Conservation (phyloP, 2,888 invertebrate species). For the Glyphotaelius pellucidus region DNA sequence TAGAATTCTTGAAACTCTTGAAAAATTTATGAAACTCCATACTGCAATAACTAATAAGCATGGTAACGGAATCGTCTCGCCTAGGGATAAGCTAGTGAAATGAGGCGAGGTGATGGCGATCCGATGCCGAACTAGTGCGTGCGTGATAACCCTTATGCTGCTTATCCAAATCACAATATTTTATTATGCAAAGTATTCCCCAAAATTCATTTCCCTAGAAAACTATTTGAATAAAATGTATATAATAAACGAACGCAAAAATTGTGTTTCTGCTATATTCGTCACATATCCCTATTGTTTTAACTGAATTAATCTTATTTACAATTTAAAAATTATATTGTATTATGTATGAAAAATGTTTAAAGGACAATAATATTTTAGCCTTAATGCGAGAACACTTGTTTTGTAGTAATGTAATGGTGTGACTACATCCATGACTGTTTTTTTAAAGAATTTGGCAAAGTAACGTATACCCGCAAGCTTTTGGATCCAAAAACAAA, state of each 20-base stretch:
- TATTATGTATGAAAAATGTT: conserved; percentile 28
- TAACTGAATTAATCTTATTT: neutral
- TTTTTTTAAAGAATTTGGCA: conserved; percentile 10
- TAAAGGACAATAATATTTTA: conserved; percentile 48
- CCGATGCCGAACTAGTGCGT: too few species aligned
- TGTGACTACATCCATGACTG: neutral
- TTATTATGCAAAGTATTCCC: neutral
- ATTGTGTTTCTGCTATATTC: neutral
- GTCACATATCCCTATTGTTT: conserved; percentile 20
- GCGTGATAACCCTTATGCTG: too few species aligned
- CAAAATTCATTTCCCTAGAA: neutral
- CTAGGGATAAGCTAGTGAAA: too few species aligned
- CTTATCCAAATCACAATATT: neutral
- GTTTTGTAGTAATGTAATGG: conserved; percentile 26
- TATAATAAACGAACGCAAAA: conserved; percentile 1
- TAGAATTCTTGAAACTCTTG: too few species aligned
- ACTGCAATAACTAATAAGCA: too few species aligned
- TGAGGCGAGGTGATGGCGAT: too few species aligned
- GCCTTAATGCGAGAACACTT: conserved; percentile 18
- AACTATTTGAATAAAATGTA: neutral
- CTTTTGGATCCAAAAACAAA: neutral
- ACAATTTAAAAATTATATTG: conserved; percentile 10
- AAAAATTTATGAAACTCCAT: too few species aligned
- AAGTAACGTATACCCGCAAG: neutral
- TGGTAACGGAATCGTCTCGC: too few species aligned